Conservation (phyloP, 2,113 vertebrate genomes). For the Egretta garzetta region DNA sequence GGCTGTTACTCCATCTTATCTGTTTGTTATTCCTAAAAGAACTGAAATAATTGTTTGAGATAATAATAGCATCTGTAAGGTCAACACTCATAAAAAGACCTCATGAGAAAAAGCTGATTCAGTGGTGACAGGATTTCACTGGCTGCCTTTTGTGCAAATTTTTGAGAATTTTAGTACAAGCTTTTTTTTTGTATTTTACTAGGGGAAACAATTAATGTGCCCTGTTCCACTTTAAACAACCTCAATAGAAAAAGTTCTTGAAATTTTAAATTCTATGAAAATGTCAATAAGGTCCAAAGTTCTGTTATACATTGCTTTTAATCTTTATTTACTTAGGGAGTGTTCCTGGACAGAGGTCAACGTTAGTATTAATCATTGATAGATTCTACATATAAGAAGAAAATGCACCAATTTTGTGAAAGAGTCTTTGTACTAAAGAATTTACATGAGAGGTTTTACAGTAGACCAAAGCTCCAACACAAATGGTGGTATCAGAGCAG, state of each 20-base stretch:
- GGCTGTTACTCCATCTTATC: neutral
- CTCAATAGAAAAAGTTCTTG: neutral
- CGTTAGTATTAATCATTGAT: slow-evolving; percentile 52
- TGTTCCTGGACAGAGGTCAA: neutral
- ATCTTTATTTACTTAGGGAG: slow-evolving; percentile 36
- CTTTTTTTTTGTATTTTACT: neutral
- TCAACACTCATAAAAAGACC: neutral
- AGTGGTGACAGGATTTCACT: neutral
- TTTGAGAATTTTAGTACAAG: neutral
- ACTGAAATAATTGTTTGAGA: neutral
- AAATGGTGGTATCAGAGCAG: neutral
- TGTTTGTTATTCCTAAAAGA: neutral
- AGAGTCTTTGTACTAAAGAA: neutral
- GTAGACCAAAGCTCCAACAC: neutral
- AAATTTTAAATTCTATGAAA: neutral
- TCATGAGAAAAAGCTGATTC: neutral
- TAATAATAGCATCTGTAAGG: neutral
- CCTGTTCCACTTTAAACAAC: neutral
- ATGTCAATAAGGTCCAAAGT: slow-evolving; percentile 3
- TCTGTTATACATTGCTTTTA: slow-evolving; percentile 6
- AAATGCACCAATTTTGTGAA: neutral
- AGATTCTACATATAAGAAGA: neutral
- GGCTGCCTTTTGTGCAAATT: neutral
- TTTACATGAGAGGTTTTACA: neutral
- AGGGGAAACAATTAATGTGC: neutral